These are phyloP conservation scores for Leptodactylus fuscus DNA, from an alignment of 2,113 vertebrate genomes.

Conservation along the genomic window DNA sequence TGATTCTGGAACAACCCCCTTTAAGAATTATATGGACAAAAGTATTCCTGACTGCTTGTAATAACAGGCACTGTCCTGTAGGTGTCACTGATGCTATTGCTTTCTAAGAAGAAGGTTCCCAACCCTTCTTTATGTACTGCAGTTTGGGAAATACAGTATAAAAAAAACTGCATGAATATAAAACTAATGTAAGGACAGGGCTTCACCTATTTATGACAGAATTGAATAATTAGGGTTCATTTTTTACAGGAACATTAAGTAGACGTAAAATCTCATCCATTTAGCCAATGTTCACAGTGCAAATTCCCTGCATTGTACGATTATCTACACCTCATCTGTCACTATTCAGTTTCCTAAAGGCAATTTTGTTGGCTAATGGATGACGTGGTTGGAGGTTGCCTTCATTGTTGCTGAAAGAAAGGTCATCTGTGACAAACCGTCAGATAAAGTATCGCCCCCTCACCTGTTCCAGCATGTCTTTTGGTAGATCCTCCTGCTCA, in stretches of 20 bases:
- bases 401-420: not conserved
- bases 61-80: not conserved
- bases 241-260: not conserved
- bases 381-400: not conserved
- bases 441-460: slow-evolving; percentile 41
- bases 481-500: slow-evolving; percentile 96
- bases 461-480: slow-evolving; percentile 99
- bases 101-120: not conserved
- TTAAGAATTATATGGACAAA: no score
- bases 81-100: slow-evolving; percentile 9
- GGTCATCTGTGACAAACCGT: not conserved
- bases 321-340: slow-evolving; percentile 39
- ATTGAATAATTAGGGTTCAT: not conserved
- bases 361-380: not conserved
- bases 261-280: not conserved
- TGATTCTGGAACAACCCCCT: no score
- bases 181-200: not conserved
- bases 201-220: not conserved
- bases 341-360: not conserved
- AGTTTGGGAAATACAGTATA: not conserved
- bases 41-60: not conserved
- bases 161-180: no score
- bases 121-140: not conserved
- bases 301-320: slow-evolving; percentile 9
- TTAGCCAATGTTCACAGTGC: not conserved